These are phyloP conservation scores for Tarsius wallacei DNA, from an alignment of 2,797 vertebrate species.

Conservation along the genomic window DNA sequence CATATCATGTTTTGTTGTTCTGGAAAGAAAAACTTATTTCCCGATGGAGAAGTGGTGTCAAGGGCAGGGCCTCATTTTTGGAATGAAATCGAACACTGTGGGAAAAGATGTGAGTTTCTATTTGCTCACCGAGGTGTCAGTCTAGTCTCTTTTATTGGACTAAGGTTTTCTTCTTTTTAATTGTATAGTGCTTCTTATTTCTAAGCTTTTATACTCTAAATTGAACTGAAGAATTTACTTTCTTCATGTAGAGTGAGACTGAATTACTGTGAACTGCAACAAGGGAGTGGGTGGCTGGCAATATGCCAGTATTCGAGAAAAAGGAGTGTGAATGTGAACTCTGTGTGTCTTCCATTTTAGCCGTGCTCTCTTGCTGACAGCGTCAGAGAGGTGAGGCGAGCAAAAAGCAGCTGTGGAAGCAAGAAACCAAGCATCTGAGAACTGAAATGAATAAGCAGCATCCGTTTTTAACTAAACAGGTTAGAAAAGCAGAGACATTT, in stretches of 20 bases:
- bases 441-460: conserved; percentile 55
- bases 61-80: neutral
- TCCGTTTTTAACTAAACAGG: conserved; percentile 73
- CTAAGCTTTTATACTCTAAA: conserved; percentile 48
- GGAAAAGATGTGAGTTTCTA: neutral
- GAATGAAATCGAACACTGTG: neutral
- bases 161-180: conserved; percentile 35
- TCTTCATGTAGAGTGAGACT: fast-evolving
- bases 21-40: conserved; percentile 70
- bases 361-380: conserved; percentile 48
- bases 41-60: neutral
- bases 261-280: conserved; percentile 70
- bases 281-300: conserved; percentile 72
- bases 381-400: neutral
- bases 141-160: conserved; percentile 45
- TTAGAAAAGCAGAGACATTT: conserved; percentile 64
- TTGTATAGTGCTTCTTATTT: conserved; percentile 15
- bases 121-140: conserved; percentile 42
- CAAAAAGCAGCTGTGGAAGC: conserved; percentile 32
- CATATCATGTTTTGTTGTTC: conserved; percentile 39
- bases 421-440: neutral
- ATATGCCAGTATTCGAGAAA: conserved; percentile 46
- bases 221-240: conserved; percentile 72
- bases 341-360: conserved; percentile 59
- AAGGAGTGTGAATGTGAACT: conserved; percentile 46